Evolutionary conservation across 2,888 invertebrate species (phyloP).

Genomic region (Machimus atricapillus): DNA sequence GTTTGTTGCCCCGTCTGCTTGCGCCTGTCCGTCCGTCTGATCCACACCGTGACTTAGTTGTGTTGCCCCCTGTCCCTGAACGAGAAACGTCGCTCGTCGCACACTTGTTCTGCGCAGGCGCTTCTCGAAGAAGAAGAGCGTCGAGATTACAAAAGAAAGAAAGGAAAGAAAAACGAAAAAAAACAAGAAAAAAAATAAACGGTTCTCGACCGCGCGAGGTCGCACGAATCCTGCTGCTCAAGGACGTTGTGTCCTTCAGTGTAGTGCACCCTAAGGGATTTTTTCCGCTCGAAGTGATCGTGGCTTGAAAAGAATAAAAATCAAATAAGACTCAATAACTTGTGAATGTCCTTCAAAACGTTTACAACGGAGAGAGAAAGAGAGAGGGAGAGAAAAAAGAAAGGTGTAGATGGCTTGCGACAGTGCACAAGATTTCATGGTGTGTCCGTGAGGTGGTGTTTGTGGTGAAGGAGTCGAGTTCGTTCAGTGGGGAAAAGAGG

Average conservation of each 20-base stretch:
- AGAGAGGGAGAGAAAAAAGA: slow-evolving; percentile 18
- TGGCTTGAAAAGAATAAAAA: neutral
- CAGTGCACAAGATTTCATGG: slow-evolving; percentile 33
- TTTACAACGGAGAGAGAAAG: slow-evolving; percentile 31
- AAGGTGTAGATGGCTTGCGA: slow-evolving; percentile 25
- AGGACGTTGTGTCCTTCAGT: slow-evolving; percentile 34
- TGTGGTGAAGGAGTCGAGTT: slow-evolving; percentile 10
- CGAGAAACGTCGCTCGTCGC: neutral
- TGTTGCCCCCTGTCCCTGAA: neutral
- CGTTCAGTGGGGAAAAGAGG: slow-evolving; percentile 27
- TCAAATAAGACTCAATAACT: slow-evolving; percentile 10
- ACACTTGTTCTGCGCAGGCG: neutral
- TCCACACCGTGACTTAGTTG: slow-evolving; percentile 29
- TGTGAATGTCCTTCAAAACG: slow-evolving; percentile 41
- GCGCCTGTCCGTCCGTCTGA: slow-evolving; percentile 7
- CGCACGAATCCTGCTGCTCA: slow-evolving; percentile 12
- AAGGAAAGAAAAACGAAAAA: neutral
- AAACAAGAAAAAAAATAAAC: neutral
- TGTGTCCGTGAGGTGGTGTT: neutral
- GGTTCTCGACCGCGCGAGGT: neutral
- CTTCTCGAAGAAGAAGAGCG: neutral
- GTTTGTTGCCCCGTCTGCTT: slow-evolving; percentile 36
- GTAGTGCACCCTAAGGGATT: neutral
- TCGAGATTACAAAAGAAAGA: neutral
- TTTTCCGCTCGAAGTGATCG: neutral